Base-by-base conservation (phyloP, 1,140 invertebrate species). In the Trypoxylus dichotomus region DNA sequence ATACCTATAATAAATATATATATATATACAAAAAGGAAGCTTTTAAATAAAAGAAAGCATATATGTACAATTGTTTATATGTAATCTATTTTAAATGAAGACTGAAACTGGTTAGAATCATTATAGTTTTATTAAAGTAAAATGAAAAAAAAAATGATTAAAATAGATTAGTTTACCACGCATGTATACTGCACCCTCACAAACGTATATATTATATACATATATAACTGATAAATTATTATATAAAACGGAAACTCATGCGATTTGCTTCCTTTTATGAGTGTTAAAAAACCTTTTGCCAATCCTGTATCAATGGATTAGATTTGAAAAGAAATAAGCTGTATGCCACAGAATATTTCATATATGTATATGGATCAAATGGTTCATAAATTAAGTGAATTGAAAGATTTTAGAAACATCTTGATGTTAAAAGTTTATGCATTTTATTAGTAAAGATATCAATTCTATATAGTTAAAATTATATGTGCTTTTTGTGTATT, bases 21-120 rank as follows among this genome's bases (percentile, higher is more conserved):
- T 73, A 79, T 79, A 47, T 11, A 68, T 54, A 79, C 43, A 81
- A 79, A 75, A 76, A 72, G 15, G 54, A 74, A 78, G 79, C 79
- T 75, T 81, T 81, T 60, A 1, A 63, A 63, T 73, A 79, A 77
- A 76, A 71, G 41, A 79, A 79, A 78, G 81, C 82, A 82, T 83
- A 80, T 81, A 76, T 83, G 82, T 83, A 83, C 79, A 82, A 83
- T 82, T 82, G 81, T 83, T 82, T 81, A 83, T 83, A 82, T 83
- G 82, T 83, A 82, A 83, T 79, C 79, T 83, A 81, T 81, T 83
- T 83, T 82, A 81, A 83, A 83, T 79, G 71, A 83, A 83, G 82
- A 83, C 82, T 83, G 82, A 83, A 76, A 79, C 79, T 78, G 76
- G 71, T 79, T 83, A 82, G 82, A 78, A 74, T 79, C 11, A 76